phyloP scores from a whole-genome alignment of 2,888 invertebrate genomes.

The Tigriopus californicus region DNA sequence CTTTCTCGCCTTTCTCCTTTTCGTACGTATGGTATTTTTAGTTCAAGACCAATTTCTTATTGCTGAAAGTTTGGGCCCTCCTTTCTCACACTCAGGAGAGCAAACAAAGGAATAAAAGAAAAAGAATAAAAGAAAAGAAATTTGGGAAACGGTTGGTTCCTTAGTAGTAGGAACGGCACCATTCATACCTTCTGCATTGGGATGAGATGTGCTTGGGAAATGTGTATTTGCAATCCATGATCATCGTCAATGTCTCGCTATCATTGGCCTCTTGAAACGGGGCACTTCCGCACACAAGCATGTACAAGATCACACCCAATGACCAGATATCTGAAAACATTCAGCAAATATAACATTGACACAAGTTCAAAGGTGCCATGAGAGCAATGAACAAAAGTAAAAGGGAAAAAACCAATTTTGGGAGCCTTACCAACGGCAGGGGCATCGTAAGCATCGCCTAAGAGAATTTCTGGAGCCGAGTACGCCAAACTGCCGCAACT shows the following conservation, averaged over 20 bases:
- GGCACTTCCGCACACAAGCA: conserved; percentile 91
- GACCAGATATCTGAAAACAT: conserved; percentile 79
- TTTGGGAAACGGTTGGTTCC: too few relatives aligned
- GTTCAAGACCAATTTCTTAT: too few relatives aligned
- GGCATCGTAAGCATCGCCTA: conserved; percentile 96
- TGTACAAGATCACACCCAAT: conserved; percentile 90
- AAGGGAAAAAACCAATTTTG: neutral
- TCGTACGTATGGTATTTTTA: neutral
- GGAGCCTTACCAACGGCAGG: conserved; percentile 68
- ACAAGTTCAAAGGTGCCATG: neutral
- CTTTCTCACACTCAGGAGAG: too few relatives aligned
- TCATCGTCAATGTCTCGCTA: conserved; percentile 96
- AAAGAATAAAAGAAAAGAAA: too few relatives aligned
- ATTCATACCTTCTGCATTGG: conserved; percentile 37
- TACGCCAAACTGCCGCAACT: conserved; percentile 97
- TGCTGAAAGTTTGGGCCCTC: too few relatives aligned
- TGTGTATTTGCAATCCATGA: conserved; percentile 96
- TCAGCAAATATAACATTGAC: conserved; percentile 1
- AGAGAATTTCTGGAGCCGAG: conserved; percentile 93
- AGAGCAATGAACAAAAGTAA: neutral
- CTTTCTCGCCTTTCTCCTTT: too few relatives aligned
- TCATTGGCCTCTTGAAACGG: conserved; percentile 99
- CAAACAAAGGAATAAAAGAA: too few relatives aligned
- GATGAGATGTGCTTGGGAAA: conserved; percentile 71
- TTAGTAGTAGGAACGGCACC: too few relatives aligned